These are phyloP conservation scores for Synergus japonicus DNA, from an alignment of 2,888 invertebrate species.

Conservation along the genomic window DNA sequence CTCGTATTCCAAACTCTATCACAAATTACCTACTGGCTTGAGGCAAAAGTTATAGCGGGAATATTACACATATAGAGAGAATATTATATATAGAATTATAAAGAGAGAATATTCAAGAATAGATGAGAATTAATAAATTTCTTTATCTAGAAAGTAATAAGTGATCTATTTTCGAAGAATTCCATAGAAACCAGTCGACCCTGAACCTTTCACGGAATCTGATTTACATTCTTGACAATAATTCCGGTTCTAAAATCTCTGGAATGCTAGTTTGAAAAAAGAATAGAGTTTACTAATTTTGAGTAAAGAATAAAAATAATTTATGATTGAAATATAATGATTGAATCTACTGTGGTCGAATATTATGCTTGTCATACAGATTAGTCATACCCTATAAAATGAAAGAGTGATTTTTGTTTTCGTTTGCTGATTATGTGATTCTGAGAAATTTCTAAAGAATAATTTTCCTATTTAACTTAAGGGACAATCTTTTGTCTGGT, in stretches of 20 bases:
- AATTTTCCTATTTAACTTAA: constrained; percentile 15
- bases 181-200: too few relatives aligned
- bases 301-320: background rate
- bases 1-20: background rate
- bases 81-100: too few relatives aligned
- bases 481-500: background rate
- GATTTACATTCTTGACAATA: too few relatives aligned
- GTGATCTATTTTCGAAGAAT: too few relatives aligned
- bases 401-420: constrained; percentile 1
- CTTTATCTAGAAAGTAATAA: too few relatives aligned
- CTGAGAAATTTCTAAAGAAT: constrained; percentile 12
- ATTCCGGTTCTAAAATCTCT: too few relatives aligned
- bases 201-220: too few relatives aligned
- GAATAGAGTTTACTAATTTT: background rate
- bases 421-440: background rate
- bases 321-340: background rate
- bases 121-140: background rate
- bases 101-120: background rate
- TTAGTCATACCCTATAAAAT: background rate
- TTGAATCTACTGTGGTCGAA: background rate
- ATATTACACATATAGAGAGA: too few relatives aligned
- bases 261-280: too few relatives aligned
- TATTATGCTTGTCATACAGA: background rate
- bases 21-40: background rate
- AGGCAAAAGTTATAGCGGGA: background rate